A percentile compares a stretch with the other conserved stretches of the same genome.
Evolutionary conservation across 2,797 vertebrate genomes (phyloP).

Genomic region (Emys orbicularis): DNA sequence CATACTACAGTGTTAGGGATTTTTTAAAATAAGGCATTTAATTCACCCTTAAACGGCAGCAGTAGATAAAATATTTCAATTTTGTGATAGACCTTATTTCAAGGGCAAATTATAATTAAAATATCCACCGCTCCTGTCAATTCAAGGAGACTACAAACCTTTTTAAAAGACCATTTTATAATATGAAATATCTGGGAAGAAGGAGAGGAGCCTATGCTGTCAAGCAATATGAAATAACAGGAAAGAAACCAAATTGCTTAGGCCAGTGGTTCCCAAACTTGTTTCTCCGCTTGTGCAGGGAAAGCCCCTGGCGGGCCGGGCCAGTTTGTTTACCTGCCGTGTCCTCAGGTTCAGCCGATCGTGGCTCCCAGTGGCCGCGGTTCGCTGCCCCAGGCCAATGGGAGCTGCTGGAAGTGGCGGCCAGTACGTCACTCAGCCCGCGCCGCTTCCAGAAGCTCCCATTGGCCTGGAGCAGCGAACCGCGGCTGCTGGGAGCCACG

Average conservation of each 20-base stretch:
- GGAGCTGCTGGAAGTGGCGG: no score
- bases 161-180: background rate
- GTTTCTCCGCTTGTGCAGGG: no score
- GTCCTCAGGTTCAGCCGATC: no score
- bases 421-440: no score
- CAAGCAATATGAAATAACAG: background rate
- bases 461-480: no score
- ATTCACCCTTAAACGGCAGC: background rate
- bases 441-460: no score
- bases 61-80: background rate
- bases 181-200: background rate
- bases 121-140: background rate
- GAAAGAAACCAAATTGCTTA: background rate
- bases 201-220: background rate
- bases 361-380: no score
- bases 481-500: no score
- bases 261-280: background rate
- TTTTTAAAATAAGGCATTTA: background rate
- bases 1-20: background rate
- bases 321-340: no score
- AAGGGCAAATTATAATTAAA: background rate
- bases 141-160: background rate
- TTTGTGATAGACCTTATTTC: background rate
- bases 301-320: no score
- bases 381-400: no score